These are phyloP conservation scores for Eucidaris tribuloides DNA, from an alignment of 35 echinoderm and acorn worm species.

Conservation along the genomic window DNA sequence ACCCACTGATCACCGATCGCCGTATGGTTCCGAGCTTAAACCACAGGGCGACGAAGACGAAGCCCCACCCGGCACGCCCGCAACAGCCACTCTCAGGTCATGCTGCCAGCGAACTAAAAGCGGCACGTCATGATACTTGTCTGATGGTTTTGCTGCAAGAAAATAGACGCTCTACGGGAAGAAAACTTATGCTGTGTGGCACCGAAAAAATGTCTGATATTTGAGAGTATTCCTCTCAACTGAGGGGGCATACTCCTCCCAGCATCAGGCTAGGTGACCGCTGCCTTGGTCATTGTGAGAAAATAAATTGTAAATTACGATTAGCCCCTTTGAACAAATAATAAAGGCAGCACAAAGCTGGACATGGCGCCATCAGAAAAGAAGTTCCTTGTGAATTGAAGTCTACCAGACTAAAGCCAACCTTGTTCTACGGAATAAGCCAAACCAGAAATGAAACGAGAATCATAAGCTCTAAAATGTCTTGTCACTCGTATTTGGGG, in stretches of 20 bases:
- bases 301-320: neutral
- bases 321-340: no score
- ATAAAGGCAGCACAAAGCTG: neutral
- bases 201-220: neutral
- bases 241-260: neutral
- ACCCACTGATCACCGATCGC: neutral
- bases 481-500: neutral
- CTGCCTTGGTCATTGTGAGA: neutral
- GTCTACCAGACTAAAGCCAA: neutral
- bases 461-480: neutral
- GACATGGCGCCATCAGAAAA: neutral
- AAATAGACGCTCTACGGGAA: neutral
- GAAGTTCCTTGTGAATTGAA: neutral
- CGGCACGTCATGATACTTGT: neutral
- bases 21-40: neutral
- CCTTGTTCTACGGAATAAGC: neutral
- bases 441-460: neutral
- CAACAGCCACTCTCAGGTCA: neutral
- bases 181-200: neutral
- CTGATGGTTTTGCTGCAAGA: neutral
- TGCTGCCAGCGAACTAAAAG: neutral
- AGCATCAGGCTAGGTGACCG: neutral
- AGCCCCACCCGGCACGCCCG: neutral
- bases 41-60: neutral
- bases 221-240: no score